Percentiles rank a stretch among this genome's conserved stretches.
These are phyloP conservation scores for Cynoglossus semilaevis DNA, from an alignment of 2,113 vertebrate genomes.

Conservation along the genomic window DNA sequence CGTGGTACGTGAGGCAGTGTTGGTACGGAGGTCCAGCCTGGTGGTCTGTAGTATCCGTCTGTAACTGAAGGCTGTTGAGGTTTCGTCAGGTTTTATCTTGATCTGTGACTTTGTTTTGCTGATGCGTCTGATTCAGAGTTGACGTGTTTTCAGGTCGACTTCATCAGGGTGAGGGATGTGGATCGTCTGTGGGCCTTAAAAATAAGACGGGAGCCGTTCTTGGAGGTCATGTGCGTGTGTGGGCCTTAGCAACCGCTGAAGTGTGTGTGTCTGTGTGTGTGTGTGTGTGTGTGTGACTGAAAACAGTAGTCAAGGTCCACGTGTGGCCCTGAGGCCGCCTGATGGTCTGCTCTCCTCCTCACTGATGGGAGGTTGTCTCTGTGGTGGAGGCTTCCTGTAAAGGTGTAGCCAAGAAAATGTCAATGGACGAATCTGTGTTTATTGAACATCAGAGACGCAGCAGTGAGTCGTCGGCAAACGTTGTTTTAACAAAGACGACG, in stretches of 20 bases:
- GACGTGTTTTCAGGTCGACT: slow-evolving; percentile 23
- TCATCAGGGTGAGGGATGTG: slow-evolving; percentile 38
- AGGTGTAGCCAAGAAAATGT: too few species aligned
- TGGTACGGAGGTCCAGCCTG: too few species aligned
- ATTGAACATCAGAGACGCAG: too few species aligned
- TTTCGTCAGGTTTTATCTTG: too few species aligned
- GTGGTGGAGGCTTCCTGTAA: not conserved
- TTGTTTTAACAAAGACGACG: too few species aligned
- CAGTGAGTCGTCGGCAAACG: too few species aligned
- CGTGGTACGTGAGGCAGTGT: too few species aligned
- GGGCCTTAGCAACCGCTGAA: slow-evolving; percentile 43
- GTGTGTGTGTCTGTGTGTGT: slow-evolving; percentile 10
- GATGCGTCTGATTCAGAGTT: slow-evolving; percentile 17
- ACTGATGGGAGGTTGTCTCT: slow-evolving; percentile 33
- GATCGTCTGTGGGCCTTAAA: slow-evolving; percentile 37
- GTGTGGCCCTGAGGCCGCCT: slow-evolving; percentile 35
- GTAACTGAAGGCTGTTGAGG: too few species aligned
- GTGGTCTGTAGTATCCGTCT: too few species aligned
- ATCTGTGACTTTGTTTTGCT: not conserved
- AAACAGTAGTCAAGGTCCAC: slow-evolving; percentile 28
- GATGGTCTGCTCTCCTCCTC: slow-evolving; percentile 17
- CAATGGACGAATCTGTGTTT: too few species aligned
- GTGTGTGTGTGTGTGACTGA: slow-evolving; percentile 13
- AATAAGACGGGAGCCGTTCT: slow-evolving; percentile 53
- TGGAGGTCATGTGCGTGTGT: slow-evolving; percentile 32